These are phyloP conservation scores for Cebus imitator DNA, from an alignment of 2,113 vertebrate species.

Conservation along the genomic window DNA sequence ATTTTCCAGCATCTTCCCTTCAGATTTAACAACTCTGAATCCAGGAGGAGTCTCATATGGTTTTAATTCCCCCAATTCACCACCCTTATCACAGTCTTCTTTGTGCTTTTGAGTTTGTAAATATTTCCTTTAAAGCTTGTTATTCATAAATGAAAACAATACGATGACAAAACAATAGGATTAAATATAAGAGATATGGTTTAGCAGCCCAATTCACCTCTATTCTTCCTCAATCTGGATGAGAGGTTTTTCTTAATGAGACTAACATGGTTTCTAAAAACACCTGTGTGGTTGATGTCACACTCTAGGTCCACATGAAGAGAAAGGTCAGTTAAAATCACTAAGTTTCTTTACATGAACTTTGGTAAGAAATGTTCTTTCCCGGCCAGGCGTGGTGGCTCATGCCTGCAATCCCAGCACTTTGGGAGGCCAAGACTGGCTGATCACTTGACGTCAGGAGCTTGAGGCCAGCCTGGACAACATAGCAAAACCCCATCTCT, in stretches of 20 bases:
- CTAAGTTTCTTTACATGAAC: not conserved
- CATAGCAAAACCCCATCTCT: too few species aligned
- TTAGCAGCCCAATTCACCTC: not conserved
- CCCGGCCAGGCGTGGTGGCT: rapidly evolving
- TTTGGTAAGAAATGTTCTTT: not conserved
- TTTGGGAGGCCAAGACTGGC: too few species aligned
- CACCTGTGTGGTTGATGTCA: not conserved
- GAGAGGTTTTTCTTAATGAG: not conserved
- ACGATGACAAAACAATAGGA: not conserved
- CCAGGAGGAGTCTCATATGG: not conserved
- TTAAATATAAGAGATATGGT: not conserved
- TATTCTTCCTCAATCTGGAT: not conserved
- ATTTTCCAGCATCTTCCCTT: not conserved
- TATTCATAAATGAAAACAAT: not conserved
- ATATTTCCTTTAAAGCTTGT: not conserved
- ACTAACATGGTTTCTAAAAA: not conserved
- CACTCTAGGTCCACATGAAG: not conserved
- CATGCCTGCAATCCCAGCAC: too few species aligned
- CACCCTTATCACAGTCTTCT: not conserved
- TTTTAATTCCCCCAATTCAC: not conserved
- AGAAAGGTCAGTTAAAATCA: not conserved
- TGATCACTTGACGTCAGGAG: too few species aligned
- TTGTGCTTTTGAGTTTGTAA: not conserved
- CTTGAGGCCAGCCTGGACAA: too few species aligned
- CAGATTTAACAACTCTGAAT: not conserved